Evolutionary conservation across 2,113 vertebrate species (phyloP), one percentile per base, ranked within the genome.

Genomic region (Erythrocercus mccallii): DNA sequence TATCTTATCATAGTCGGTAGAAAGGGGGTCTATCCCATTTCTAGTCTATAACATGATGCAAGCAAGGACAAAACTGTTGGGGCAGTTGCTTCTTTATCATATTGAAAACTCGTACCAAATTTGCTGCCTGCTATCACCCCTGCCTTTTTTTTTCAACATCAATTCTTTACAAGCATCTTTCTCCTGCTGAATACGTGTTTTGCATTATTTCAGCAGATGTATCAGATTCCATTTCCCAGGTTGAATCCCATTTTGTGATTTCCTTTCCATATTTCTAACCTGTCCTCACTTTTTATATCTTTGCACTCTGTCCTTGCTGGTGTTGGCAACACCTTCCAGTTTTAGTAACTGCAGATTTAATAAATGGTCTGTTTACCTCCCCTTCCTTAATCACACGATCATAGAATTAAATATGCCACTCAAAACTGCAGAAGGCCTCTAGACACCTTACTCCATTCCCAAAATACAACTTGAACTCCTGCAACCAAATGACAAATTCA

Each of bases 221-320:
- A 96, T 60, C 78, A 42, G 45, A 82, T 87, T 95, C 88, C 73
- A 60, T 87, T 91, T 61, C 37, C 65, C 47, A 74, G 65, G 66
- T 22, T 81, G 83, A 96, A 96, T 95, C 81, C 57, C 53, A 96
- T 94, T 95, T 94, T 93, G 66, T 92, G 69, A 95, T 91, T 96
- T 95, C 88, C 83, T 92, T 56, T 71, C 69, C 47, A 17, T 86
- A 86, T 86, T 95, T 96, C 79, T 92, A 95, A 81, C 21, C 79
- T 86, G 61, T 94, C 69, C 82, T 90, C 92, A 90, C 81, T 58
- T 92, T 92, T 66, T 71, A 65, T 71, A 83, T 70, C 47, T 86
- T 87, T 18, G 1, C 33, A 27, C 47, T 83, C 87, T 95, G 84
- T 93, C 66, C 51, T 88, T 7, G 0, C 24, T 53, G 48, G 56